Evolutionary conservation across 1,140 invertebrate species (phyloP).

Genomic region (Tyrophagus putrescentiae): DNA sequence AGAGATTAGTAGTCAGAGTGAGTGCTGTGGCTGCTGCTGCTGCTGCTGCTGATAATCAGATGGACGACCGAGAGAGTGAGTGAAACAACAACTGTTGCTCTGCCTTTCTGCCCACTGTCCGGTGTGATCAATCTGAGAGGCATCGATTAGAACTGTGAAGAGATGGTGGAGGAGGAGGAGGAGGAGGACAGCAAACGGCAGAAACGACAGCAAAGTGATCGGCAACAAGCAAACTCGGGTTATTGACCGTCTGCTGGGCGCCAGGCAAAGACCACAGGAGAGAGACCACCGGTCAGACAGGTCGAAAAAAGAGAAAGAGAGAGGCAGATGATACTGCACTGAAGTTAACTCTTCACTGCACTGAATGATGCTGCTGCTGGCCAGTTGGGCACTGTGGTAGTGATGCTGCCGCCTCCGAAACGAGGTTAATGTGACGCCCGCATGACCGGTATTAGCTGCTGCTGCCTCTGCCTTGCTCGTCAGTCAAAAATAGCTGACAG

Average conservation of each 20-base stretch:
- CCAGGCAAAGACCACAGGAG: no score
- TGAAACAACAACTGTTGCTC: no score
- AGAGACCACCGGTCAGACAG: not conserved
- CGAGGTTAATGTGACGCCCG: constrained; percentile 11
- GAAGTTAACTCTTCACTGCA: no score
- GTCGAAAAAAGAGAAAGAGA: not conserved
- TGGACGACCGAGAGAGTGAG: no score
- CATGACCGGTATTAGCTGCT: not conserved
- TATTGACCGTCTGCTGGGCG: constrained; percentile 11
- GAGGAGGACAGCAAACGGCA: no score
- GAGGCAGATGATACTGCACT: not conserved
- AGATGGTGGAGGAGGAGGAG: no score
- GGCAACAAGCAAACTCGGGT: not conserved
- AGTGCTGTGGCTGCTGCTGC: no score
- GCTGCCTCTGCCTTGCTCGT: not conserved
- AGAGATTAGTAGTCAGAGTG: no score
- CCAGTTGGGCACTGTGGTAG: no score
- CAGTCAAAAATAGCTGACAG: constrained; percentile 4
- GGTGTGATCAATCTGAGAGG: not conserved
- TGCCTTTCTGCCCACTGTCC: not conserved
- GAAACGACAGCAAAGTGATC: no score
- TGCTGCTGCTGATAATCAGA: not conserved
- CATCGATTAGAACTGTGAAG: constrained; percentile 8
- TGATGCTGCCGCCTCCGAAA: no score
- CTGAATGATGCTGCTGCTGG: not conserved